These are phyloP conservation scores for Colostygia pectinataria DNA, from an alignment of 2,888 invertebrate genomes.

Conservation along the genomic window DNA sequence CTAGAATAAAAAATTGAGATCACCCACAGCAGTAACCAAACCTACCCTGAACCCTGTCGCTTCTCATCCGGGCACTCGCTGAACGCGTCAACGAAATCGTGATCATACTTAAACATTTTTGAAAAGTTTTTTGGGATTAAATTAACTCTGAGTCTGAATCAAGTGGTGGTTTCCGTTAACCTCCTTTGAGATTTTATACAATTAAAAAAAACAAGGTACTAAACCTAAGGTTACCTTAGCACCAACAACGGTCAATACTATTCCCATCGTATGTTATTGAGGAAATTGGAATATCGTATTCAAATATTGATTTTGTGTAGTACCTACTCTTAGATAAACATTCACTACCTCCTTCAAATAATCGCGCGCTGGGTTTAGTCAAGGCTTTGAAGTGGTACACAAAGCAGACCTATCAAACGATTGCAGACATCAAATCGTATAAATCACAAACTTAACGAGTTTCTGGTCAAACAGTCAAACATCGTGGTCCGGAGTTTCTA, in stretches of 20 bases:
- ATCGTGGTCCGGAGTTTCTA: constrained; percentile 67
- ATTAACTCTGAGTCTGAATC: no score
- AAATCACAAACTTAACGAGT: constrained; percentile 73
- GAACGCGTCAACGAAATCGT: no score
- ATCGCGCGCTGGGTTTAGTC: constrained; percentile 36
- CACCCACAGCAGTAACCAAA: no score
- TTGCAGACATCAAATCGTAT: constrained; percentile 69
- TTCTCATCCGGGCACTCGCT: no score
- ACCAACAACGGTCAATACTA: background rate
- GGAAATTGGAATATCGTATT: constrained; percentile 8
- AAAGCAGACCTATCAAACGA: constrained; percentile 62
- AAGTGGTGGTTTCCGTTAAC: no score
- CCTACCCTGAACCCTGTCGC: no score
- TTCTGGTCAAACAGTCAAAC: constrained; percentile 72
- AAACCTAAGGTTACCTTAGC: no score
- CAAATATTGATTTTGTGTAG: constrained; percentile 11
- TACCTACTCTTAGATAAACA: constrained; percentile 18
- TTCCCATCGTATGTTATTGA: constrained; percentile 17
- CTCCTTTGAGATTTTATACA: no score
- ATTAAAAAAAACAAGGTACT: no score
- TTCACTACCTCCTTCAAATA: constrained; percentile 32
- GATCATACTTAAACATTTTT: no score
- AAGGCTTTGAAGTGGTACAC: constrained; percentile 57
- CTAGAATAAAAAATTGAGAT: no score
- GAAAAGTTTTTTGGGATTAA: no score